Percentiles rank a stretch among this genome's conserved stretches.
These are phyloP conservation scores for Sebastes nivosus DNA, from an alignment of 2,797 vertebrate species.

Conservation along the genomic window DNA sequence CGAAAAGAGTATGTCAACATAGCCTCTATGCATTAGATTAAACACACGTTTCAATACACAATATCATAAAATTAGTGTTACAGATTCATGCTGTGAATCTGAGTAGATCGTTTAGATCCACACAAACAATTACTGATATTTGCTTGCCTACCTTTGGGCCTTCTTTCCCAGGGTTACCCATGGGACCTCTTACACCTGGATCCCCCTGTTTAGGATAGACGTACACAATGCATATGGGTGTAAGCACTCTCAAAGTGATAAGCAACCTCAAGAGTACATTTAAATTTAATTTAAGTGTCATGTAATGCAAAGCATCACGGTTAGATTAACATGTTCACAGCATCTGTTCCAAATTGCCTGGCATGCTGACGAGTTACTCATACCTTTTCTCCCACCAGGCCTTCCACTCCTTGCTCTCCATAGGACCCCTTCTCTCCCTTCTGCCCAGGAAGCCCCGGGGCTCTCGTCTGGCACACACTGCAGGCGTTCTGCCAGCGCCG, in stretches of 20 bases:
- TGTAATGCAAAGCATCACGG: neutral
- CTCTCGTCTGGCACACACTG: conserved; percentile 83
- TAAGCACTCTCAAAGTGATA: conserved; percentile 1
- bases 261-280: neutral
- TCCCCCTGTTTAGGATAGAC: conserved; percentile 84
- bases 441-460: conserved; percentile 82
- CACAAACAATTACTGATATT: neutral
- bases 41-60: conserved; percentile 35
- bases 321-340: conserved; percentile 12
- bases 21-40: conserved; percentile 21
- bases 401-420: conserved; percentile 77
- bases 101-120: neutral
- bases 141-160: conserved; percentile 90
- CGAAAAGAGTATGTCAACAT: conserved; percentile 14
- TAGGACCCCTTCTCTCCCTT: conserved; percentile 84
- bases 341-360: conserved; percentile 14
- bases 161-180: conserved; percentile 94
- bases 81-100: neutral
- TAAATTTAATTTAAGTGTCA: neutral
- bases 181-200: conserved; percentile 89
- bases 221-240: neutral
- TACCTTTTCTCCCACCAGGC: conserved; percentile 80
- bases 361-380: conserved; percentile 12
- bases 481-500: conserved; percentile 85
- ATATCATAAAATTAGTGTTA: conserved; percentile 2